These are phyloP conservation scores for Cerastis rubricosa DNA, from an alignment of 2,888 invertebrate species.

Conservation along the genomic window DNA sequence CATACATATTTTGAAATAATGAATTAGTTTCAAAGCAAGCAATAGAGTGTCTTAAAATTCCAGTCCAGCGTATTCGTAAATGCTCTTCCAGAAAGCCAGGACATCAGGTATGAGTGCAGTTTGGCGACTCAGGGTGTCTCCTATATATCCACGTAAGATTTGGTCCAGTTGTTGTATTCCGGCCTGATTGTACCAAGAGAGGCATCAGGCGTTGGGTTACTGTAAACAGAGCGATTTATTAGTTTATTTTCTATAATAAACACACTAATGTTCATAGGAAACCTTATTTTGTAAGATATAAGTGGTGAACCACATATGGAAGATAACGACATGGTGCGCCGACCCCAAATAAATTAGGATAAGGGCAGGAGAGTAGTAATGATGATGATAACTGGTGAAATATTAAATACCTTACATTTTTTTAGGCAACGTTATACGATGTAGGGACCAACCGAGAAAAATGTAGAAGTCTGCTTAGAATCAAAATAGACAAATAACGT, in stretches of 20 bases:
- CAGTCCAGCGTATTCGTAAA: background rate
- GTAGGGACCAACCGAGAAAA: background rate
- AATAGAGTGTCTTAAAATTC: background rate
- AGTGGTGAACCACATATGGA: background rate
- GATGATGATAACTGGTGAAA: no score
- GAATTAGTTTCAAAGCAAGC: background rate
- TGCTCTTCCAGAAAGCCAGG: background rate
- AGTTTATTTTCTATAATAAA: background rate
- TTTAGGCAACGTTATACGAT: background rate
- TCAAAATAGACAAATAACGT: background rate
- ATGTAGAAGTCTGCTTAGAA: background rate
- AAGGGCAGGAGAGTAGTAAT: no score
- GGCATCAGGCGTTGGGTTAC: background rate
- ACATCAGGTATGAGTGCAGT: background rate
- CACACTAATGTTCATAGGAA: background rate
- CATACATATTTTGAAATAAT: background rate
- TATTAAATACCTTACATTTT: background rate
- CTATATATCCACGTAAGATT: background rate
- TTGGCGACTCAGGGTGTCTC: background rate
- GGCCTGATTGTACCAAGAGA: conserved; percentile 2
- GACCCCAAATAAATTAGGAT: no score
- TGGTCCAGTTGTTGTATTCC: conserved; percentile 5
- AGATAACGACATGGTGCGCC: no score
- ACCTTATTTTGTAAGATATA: background rate
- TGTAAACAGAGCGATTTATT: background rate